Evolutionary conservation across 2,113 vertebrate species (phyloP).

Genomic region (Benitochromis conjunctus): DNA sequence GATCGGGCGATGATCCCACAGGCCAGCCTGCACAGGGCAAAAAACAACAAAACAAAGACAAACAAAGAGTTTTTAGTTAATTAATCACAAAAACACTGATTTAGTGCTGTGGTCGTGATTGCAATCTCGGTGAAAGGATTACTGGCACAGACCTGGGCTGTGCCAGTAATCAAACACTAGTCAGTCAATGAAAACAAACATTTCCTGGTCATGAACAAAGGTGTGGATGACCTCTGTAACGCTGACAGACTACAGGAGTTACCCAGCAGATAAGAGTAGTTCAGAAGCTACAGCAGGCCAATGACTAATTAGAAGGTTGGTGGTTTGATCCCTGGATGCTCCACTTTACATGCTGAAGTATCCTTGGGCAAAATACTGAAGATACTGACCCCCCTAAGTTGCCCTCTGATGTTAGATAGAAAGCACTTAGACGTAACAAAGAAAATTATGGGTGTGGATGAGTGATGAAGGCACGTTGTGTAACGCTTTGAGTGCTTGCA

Average conservation of each 20-base stretch:
- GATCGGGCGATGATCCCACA: slow-evolving; percentile 91
- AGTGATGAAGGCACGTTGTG: neutral
- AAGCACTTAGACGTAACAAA: neutral
- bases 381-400: neutral
- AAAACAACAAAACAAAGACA: fast-evolving
- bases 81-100: neutral
- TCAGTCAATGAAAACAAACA: neutral
- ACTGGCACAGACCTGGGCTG: neutral
- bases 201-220: neutral
- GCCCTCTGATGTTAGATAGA: neutral
- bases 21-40: slow-evolving; percentile 73
- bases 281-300: neutral
- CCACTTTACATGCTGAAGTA: neutral
- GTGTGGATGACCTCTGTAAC: neutral
- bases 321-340: neutral
- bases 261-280: neutral
- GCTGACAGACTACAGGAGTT: neutral
- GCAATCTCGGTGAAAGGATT: neutral
- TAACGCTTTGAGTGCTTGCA: neutral
- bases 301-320: fast-evolving
- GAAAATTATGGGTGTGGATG: neutral
- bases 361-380: neutral
- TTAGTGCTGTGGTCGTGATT: neutral
- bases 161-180: neutral
- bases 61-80: neutral